Evolutionary conservation across 2,888 invertebrate genomes (phyloP), one percentile per base, ranked within the genome.

Genomic region (Salticus scenicus): DNA sequence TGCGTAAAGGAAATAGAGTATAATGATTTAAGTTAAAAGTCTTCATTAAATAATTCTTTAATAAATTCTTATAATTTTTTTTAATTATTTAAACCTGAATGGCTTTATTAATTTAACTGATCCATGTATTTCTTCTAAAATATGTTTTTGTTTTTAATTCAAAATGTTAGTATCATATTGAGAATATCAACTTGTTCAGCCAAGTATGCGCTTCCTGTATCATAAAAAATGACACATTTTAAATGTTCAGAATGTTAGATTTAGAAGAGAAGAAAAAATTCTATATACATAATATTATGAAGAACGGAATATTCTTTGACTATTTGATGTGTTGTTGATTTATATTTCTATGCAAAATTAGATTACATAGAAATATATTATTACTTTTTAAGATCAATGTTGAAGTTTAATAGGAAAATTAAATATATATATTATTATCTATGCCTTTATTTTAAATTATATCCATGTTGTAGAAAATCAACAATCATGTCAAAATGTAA

Each of bases 201-300:
- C 87, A 87, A 78, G 72, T 79, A 63, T 83, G 82, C 78, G 82
- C 87, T 87, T 87, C 82, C 82, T 66, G 33, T 75, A 67, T 28
- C 33, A 57, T 67, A 72, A 47, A 71, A 64, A 47, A 66, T n/a
- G 74, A 41, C 74, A 75, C 74, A 72, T 76, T 83, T 83, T 83
- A 30, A 83, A 71, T 83, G 76, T 83, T n/a, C 66, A 83, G 72
- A 67, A 70, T 74, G 74, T 74, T 81, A 81, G 81, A 74, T 30
- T 41, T 78, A 78, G 78, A 57, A 37, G 28, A 67, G 42, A 12
- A 47, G n/a, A 79, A 37, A 51, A 47, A 42, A 63, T 69, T 69
- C 69, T 66, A 41, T 57, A n/a, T 70, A 70, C 31, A 7, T 74
- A 57, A 37, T 17, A 14, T 30, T 30, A 30, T 31, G 31, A 66